These are phyloP conservation scores for Pocillopora damicornis DNA, from an alignment of 64 coral and sea anemone species.

Conservation along the genomic window DNA sequence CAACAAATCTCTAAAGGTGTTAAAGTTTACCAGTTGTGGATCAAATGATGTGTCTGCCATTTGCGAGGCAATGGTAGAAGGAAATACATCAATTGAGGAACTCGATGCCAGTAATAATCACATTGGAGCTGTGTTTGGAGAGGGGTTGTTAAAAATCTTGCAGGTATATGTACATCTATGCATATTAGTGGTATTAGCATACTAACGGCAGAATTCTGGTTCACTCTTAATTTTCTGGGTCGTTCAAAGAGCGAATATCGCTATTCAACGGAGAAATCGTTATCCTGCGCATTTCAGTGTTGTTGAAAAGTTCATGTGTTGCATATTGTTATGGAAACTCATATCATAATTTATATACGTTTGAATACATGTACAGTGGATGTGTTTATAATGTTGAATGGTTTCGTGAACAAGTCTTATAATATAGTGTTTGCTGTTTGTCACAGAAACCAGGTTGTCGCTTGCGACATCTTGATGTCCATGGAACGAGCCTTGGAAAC, in stretches of 20 bases:
- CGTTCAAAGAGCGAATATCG: too few species aligned
- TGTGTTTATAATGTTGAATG: too few species aligned
- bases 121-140: constrained; percentile 44
- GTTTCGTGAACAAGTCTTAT: too few species aligned
- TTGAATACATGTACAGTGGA: too few species aligned
- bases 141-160: constrained; percentile 32
- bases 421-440: neutral
- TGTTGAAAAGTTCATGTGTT: too few species aligned
- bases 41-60: constrained; percentile 62
- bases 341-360: too few species aligned
- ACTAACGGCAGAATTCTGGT: too few species aligned
- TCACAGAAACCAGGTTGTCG: constrained; percentile 42
- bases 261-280: too few species aligned
- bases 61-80: constrained; percentile 42
- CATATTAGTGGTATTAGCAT: too few species aligned
- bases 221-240: too few species aligned
- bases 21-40: constrained; percentile 73
- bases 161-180: constrained; percentile 11
- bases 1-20: constrained; percentile 38
- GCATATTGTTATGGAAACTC: too few species aligned
- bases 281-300: too few species aligned
- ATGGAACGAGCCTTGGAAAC: constrained; percentile 34
- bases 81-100: constrained; percentile 24
- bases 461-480: constrained; percentile 46
- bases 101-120: constrained; percentile 75